Percentiles rank a stretch among this genome's conserved stretches.
Conservation (phyloP, 2,113 vertebrate species). For the Vulpes vulpes region DNA sequence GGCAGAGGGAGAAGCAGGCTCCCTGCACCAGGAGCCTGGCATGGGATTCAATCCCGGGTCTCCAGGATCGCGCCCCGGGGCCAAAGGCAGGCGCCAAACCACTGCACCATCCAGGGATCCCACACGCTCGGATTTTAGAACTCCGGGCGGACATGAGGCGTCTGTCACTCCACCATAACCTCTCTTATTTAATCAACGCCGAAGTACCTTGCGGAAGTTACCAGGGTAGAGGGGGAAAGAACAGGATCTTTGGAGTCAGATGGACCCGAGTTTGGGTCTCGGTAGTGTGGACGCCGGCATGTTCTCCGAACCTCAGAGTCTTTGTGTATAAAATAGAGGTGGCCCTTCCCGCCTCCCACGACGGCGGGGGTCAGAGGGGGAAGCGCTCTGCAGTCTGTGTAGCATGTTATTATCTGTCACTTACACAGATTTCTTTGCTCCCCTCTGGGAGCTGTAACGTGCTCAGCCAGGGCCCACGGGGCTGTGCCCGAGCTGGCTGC, state of each 20-base stretch:
- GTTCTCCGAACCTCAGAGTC: not conserved
- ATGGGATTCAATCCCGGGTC: too few relatives aligned
- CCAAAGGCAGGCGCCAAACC: too few relatives aligned
- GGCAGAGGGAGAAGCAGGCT: too few relatives aligned
- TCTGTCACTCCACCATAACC: not conserved
- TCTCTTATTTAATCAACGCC: not conserved
- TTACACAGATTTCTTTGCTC: conserved; percentile 7
- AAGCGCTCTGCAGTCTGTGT: not conserved
- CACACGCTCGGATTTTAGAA: conserved; percentile 33
- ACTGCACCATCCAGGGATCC: too few relatives aligned
- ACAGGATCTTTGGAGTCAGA: not conserved
- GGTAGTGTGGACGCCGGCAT: not conserved
- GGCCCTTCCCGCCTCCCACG: not conserved
- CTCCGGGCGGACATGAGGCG: not conserved
- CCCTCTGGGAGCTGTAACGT: not conserved
- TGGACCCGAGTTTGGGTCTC: not conserved
- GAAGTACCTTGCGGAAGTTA: not conserved
- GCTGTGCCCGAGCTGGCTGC: conserved; percentile 12
- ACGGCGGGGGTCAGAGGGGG: not conserved
- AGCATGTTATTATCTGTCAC: not conserved
- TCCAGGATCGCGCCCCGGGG: too few relatives aligned
- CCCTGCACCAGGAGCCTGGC: too few relatives aligned
- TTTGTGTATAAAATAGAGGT: not conserved
- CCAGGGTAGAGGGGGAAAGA: not conserved
- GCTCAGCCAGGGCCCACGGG: not conserved